Evolutionary conservation across 1,140 invertebrate genomes (phyloP), one percentile per base, ranked within the genome.

Genomic region (Heliothis subflexa): DNA sequence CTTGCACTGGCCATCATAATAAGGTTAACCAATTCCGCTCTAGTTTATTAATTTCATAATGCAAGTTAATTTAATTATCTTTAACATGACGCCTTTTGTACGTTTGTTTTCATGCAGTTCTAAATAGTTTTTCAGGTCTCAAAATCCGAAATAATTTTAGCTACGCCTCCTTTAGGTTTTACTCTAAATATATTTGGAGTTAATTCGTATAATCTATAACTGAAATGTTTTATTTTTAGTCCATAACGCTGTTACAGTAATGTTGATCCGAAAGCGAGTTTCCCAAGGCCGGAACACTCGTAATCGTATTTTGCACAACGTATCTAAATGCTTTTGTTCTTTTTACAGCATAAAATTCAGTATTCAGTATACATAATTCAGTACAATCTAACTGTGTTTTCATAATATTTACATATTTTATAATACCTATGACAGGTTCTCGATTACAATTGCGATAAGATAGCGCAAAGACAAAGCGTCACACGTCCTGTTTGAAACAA

Each of bases 261-360:
- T 55, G 72, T 74, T 74, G 40, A 50, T 74, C 72, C 18, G 57
- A 74, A 74, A 74, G 72, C 72, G 72, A 74, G 72, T 61, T 45
- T 14, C 40, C 57, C 55, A 74, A 74, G 57, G 72, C 72, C 28
- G 50, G 68, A 71, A 54, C 21, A 55, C 52, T 54, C 9, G 68
- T 47, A 40, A 73, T 55, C 52, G 54, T 59, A 40, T 57, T 73
- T 73, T 73, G 54, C 71, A 68, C 64, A 73, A 73, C 71, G n/a
- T 68, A 66, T 47, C 47, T 18, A 66, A 40, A 75, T 18, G 40
- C 72, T 62, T 61, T 40, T 62, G 40, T 64, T 40, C 28, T 61
- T 61, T 61, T 33, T 13, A 61, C 33, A 14, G 33, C 59, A 14
- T 33, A 64, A 9, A 33, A n/a, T 28, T 16, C 16, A 16, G 25